Evolutionary conservation across 2,888 invertebrate species (phyloP).

Genomic region (Drosophila falleni): DNA sequence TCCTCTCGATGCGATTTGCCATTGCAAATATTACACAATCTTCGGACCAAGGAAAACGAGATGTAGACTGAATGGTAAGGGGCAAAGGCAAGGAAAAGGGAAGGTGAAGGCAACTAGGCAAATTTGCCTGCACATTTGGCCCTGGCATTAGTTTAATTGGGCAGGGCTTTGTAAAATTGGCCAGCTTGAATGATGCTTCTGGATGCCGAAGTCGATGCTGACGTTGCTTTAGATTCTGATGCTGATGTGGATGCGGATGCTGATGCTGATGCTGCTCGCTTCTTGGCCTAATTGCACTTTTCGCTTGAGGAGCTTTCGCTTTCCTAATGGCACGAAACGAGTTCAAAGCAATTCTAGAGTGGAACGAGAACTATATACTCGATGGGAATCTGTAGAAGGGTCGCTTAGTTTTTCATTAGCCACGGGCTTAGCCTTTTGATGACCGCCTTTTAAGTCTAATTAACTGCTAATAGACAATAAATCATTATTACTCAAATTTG

Average conservation of each 20-base stretch:
- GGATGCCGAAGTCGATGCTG: constrained; percentile 13
- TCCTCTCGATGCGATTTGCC: constrained; percentile 60
- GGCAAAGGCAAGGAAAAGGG: neutral
- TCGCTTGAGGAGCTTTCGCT: constrained; percentile 67
- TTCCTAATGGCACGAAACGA: constrained; percentile 72
- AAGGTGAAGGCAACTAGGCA: constrained; percentile 2
- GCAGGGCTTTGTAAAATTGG: constrained; percentile 58
- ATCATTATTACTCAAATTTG: constrained; percentile 81
- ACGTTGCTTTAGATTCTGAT: neutral
- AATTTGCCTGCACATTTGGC: constrained; percentile 62
- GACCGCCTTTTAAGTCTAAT: constrained; percentile 78
- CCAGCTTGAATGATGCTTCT: constrained; percentile 42
- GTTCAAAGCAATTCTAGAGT: constrained; percentile 65
- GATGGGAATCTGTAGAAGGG: constrained; percentile 7
- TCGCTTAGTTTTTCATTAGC: constrained; percentile 79
- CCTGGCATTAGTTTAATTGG: constrained; percentile 68
- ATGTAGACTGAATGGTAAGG: neutral
- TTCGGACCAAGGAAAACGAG: neutral
- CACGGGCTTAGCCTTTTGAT: constrained; percentile 73
- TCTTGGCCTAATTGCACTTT: constrained; percentile 73
- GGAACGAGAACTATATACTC: neutral
- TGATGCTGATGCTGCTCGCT: constrained; percentile 12
- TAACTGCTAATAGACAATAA: constrained; percentile 82
- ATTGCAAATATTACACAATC: constrained; percentile 41
- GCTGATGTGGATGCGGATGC: too few relatives aligned